A percentile compares a stretch with the other conserved stretches of the same genome.
Evolutionary conservation across 1,140 invertebrate genomes (phyloP).

Genomic region (Temnothorax curvispinosus): DNA sequence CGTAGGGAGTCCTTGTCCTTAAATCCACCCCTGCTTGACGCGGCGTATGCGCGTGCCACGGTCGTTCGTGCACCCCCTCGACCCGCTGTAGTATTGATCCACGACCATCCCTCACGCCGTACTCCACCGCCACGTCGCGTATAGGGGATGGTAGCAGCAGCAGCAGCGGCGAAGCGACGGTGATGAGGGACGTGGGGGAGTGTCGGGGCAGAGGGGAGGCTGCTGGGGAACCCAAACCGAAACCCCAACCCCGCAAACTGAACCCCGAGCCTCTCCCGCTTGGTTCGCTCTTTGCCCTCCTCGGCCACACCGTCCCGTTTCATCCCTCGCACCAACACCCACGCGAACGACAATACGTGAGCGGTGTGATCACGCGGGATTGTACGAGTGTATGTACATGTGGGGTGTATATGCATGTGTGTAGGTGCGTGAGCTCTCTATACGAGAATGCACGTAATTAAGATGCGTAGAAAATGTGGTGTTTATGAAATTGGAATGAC

Average conservation of each 20-base stretch:
- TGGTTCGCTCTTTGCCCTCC: conserved; percentile 32
- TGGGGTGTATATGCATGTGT: background rate
- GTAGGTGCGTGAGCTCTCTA: background rate
- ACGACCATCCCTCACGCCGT: conserved; percentile 55
- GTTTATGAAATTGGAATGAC: conserved; percentile 47
- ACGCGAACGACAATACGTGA: conserved; percentile 29
- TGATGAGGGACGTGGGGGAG: conserved; percentile 12
- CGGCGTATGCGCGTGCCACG: conserved; percentile 72
- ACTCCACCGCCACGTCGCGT: conserved; percentile 60
- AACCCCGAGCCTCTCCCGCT: conserved; percentile 66
- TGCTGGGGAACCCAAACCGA: conserved; percentile 65
- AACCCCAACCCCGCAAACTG: conserved; percentile 66
- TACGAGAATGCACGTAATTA: conserved; percentile 9
- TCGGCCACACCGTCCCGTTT: conserved; percentile 47
- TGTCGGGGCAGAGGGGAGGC: background rate
- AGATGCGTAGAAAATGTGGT: background rate
- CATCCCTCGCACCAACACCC: conserved; percentile 51
- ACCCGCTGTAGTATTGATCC: conserved; percentile 73
- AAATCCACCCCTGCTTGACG: conserved; percentile 41
- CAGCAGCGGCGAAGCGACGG: conserved; percentile 49
- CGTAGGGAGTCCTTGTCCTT: conserved; percentile 47
- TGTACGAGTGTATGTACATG: background rate
- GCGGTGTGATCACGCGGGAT: background rate
- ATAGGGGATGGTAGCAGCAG: conserved; percentile 52
- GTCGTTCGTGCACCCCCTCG: conserved; percentile 62